Percentiles rank a stretch among this genome's conserved stretches.
Conservation (phyloP, 2,797 vertebrate genomes). For the Coranthus polyacanthus region DNA sequence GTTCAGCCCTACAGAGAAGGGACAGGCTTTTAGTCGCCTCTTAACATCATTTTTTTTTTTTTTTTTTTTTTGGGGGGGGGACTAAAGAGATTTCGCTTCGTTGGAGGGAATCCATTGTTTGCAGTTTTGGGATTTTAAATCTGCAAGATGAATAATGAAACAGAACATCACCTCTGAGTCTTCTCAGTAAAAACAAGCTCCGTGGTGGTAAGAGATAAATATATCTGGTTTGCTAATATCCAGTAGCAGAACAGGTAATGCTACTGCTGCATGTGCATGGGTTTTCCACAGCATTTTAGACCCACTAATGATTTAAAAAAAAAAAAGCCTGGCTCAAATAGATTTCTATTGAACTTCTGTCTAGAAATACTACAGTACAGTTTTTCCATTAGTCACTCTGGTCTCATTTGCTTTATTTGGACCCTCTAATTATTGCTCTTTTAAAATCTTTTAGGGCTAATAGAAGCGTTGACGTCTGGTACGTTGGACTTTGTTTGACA, state of each 20-base stretch:
- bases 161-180: conserved; percentile 27
- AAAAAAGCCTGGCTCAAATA: no score
- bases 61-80: no score
- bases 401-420: no score
- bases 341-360: no score
- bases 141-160: conserved; percentile 64
- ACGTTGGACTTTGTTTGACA: no score
- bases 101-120: conserved; percentile 59
- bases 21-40: conserved; percentile 61
- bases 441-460: no score
- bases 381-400: no score
- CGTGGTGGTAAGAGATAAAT: conserved; percentile 5
- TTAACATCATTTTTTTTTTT: conserved; percentile 70
- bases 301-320: no score
- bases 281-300: no score
- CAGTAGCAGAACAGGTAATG: neutral
- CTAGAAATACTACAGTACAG: no score
- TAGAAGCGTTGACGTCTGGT: no score
- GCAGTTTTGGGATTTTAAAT: conserved; percentile 61
- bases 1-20: conserved; percentile 32
- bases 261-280: neutral
- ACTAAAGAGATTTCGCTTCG: conserved; percentile 66
- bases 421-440: no score
- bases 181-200: conserved; percentile 29
- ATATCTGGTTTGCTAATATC: conserved; percentile 2